Evolutionary conservation across 2,113 vertebrate genomes (phyloP), one percentile per base, ranked within the genome.

Genomic region (Lota lota): DNA sequence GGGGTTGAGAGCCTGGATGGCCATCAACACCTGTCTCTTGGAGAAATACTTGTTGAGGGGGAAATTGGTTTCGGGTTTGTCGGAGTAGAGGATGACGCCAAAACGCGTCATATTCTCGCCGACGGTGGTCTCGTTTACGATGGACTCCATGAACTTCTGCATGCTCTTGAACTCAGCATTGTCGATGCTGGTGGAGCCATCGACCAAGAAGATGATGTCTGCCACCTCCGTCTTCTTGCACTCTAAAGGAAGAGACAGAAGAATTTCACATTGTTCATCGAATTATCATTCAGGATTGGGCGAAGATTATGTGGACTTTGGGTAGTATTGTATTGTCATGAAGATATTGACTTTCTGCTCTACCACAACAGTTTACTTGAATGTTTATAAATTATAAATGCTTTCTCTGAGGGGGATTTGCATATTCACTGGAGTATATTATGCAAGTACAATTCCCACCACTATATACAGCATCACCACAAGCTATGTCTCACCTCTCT

Each of bases 191-290:
- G 50, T 74, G 22, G 92, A 94, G 54, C 87, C 85, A 5, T 94
- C 92, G 36, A 94, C 88, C 66, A 93, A 70, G 81, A 94, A 94
- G 28, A 95, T 92, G 5, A 94, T 89, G 77, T 95, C 94, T 1
- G 93, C 92, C 22, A 78, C 72, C 50, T 91, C 85, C 3, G 80
- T 91, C 77, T 76, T 91, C 75, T 84, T 86, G 79, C 94, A 95
- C 0, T 74, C 92, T 93, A 73, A 47, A 47, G 12, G 60, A 64
- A n/a, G 18, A 75, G n/a, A 33, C 68, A 28, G 47, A 68, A 73
- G 10, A 68, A 56, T n/a, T 8, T 47, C 40, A 47, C 7, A 47
- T 14, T 8, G 11, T 14, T 1, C 8, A 47, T 11, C 40, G 12
- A 47, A 11, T 47, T 47, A 47, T 14, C 10, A 47, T n/a, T n/a